Conservation (phyloP, 30 jellyfish, hydroid and myxozoan genomes). For the Thelohanellus kitauei region DNA sequence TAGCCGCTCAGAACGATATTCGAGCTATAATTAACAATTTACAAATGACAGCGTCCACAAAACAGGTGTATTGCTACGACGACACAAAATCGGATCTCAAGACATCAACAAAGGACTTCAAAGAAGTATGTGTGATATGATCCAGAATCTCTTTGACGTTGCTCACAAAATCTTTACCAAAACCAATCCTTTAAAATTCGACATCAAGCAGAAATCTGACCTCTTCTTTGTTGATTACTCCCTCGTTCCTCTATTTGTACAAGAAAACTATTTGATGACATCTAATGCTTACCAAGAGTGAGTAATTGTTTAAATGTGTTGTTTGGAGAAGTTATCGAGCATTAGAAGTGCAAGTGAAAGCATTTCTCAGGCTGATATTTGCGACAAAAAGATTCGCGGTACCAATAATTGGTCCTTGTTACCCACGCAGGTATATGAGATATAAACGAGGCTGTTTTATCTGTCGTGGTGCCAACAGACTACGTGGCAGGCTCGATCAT, state of each 20-base stretch:
- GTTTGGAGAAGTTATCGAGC: too few relatives aligned
- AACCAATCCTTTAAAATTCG: slow-evolving; percentile 22
- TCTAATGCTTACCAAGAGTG: slow-evolving; percentile 27
- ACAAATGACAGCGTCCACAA: slow-evolving; percentile 80
- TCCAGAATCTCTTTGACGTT: slow-evolving; percentile 61
- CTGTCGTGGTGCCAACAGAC: slow-evolving; percentile 53
- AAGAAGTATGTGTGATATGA: slow-evolving; percentile 14
- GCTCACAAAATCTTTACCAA: slow-evolving; percentile 21
- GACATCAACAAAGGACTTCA: slow-evolving; percentile 28
- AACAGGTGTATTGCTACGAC: slow-evolving; percentile 20
- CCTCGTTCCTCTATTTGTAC: slow-evolving; percentile 54
- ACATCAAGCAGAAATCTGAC: slow-evolving; percentile 21
- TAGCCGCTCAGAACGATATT: slow-evolving; percentile 72
- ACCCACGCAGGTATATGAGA: slow-evolving; percentile 78
- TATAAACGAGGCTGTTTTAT: slow-evolving; percentile 50
- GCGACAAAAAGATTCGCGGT: slow-evolving; percentile 28
- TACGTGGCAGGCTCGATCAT: slow-evolving; percentile 38
- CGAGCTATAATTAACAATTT: slow-evolving; percentile 51
- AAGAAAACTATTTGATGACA: slow-evolving; percentile 31
- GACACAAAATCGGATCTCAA: slow-evolving; percentile 29
- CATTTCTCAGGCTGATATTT: slow-evolving; percentile 18
- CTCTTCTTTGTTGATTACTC: slow-evolving; percentile 59
- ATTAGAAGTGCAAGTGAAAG: too few relatives aligned
- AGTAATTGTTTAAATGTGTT: too few relatives aligned
- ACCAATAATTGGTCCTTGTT: slow-evolving; percentile 34